Evolutionary conservation across 2,888 invertebrate genomes (phyloP), one percentile per base, ranked within the genome.

Genomic region (Thera obeliscata): DNA sequence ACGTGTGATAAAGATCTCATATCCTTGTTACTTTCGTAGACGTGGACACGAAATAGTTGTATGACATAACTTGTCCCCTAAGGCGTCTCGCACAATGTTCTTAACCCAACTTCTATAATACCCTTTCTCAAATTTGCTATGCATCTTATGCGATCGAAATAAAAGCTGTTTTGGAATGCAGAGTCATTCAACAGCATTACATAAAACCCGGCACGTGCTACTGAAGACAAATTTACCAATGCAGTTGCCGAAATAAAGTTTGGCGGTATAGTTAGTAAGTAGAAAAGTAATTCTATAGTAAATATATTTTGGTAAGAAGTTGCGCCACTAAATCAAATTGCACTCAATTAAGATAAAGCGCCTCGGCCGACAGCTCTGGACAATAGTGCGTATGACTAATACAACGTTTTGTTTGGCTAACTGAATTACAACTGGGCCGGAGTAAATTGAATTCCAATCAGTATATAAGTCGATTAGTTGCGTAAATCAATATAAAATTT

Each of bases 311-410:
- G 76, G 86, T 76, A 69, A 77, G 76, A 76, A 75, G 80, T 82
- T 81, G 85, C 79, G 82, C 84, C 82, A 90, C 87, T 91, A 91
- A 92, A 92, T 93, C 91, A 92, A 92, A 91, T 87, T 84, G 87
- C 83, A 89, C 90, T 91, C 92, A 93, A 93, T 93, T 93, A 93
- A 93, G 93, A 92, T 92, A 92, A 91, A 90, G 89, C 88, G 82
- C 81, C 81, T 80, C 80, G 82, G 84, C 84, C 84, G 90, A 91
- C 91, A 89, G 90, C 87, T 82, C 79, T 80, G 84, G 86, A 91
- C 91, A 92, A 91, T 91, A 84, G 76, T 72, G 70, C 75, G 74
- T 77, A 87, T 91, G 91, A 91, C 91, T 90, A 91, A 91, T 87
- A 84, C 87, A 80, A 75, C 87, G 86, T 89, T 91, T 90, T 89